These are phyloP conservation scores for Calycopis cecrops DNA, from an alignment of 1,140 invertebrate genomes.

Conservation along the genomic window DNA sequence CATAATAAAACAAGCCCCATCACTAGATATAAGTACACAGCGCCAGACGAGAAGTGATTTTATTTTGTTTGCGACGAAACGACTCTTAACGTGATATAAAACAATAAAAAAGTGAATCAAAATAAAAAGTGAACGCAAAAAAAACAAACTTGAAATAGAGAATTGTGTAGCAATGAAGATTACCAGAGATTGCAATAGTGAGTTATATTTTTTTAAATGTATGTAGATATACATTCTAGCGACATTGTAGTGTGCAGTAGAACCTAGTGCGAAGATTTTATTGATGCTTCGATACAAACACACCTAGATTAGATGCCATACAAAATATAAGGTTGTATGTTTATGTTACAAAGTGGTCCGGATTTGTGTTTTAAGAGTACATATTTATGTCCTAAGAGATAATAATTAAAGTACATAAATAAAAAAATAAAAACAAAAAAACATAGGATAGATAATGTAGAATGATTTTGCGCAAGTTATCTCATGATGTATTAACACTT, in stretches of 20 bases:
- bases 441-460: conserved; percentile 53
- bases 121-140: conserved; percentile 52
- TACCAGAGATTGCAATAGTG: conserved; percentile 68
- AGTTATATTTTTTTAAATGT: conserved; percentile 70
- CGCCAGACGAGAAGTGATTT: conserved; percentile 68
- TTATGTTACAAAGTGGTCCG: conserved; percentile 13
- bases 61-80: conserved; percentile 64
- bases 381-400: neutral
- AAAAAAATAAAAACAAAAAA: conserved; percentile 48
- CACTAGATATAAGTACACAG: conserved; percentile 50
- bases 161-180: conserved; percentile 54
- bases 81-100: conserved; percentile 49
- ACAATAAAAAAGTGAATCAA: conserved; percentile 61
- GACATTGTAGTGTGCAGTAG: conserved; percentile 40
- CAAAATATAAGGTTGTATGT: conserved; percentile 32
- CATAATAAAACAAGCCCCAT: conserved; percentile 57
- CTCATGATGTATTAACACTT: conserved; percentile 55
- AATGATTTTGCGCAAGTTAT: conserved; percentile 53
- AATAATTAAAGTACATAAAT: conserved; percentile 18
- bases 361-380: neutral
- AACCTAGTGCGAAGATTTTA: conserved; percentile 42
- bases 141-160: conserved; percentile 42
- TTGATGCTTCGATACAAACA: conserved; percentile 44
- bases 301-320: conserved; percentile 26
- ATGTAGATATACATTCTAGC: conserved; percentile 43